Evolutionary conservation across 2,113 vertebrate genomes (phyloP).

Genomic region (Balaeniceps rex): DNA sequence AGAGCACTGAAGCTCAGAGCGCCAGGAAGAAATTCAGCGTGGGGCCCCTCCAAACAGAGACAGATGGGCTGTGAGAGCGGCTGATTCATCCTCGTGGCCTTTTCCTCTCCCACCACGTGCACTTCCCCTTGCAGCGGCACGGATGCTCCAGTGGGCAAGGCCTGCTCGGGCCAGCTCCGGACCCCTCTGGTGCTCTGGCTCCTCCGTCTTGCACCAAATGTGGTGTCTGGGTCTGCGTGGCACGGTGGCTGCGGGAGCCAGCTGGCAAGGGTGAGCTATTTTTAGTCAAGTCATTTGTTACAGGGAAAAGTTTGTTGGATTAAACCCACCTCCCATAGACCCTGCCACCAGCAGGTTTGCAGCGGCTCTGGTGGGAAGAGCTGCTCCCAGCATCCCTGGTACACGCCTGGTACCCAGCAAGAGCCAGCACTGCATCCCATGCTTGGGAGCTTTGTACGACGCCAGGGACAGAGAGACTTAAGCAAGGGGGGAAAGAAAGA

Average conservation of each 20-base stretch:
- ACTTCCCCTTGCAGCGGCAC: not conserved
- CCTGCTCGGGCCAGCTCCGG: not conserved
- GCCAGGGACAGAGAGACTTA: not conserved
- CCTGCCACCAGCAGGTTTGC: not conserved
- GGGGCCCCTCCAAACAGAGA: slow-evolving; percentile 2
- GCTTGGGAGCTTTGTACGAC: not conserved
- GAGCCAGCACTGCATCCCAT: not conserved
- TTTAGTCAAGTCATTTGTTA: not conserved
- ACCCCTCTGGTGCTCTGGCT: not conserved
- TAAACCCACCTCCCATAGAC: not conserved
- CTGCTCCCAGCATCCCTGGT: not conserved
- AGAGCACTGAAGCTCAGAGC: not conserved
- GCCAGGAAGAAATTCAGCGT: not conserved
- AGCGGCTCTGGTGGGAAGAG: not conserved
- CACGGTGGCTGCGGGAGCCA: accelerated
- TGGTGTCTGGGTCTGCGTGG: accelerated
- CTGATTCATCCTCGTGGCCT: slow-evolving; percentile 61
- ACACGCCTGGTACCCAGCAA: not conserved
- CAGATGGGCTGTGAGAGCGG: slow-evolving; percentile 45
- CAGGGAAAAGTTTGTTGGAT: not conserved
- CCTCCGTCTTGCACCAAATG: not conserved
- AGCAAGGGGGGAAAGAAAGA: not conserved
- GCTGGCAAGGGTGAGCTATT: not conserved
- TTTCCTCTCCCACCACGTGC: slow-evolving; percentile 32
- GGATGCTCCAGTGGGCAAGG: not conserved